Evolutionary conservation across 2,113 vertebrate species (phyloP).

Genomic region (Burhinus bistriatus): DNA sequence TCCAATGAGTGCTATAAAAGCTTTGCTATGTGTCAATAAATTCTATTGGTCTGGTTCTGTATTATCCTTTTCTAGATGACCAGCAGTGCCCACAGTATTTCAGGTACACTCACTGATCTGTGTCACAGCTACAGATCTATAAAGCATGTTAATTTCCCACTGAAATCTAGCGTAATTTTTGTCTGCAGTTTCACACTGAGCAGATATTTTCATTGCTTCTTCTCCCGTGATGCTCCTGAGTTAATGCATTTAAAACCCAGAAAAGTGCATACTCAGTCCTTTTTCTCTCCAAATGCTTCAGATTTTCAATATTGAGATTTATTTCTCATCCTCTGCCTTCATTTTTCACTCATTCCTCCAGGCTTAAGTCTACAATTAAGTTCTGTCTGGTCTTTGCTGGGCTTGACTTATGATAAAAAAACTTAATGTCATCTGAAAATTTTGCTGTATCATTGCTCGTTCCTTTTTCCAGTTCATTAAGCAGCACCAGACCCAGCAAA

Average conservation of each 20-base stretch:
- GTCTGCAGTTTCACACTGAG: not conserved
- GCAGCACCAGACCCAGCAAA: slow-evolving; percentile 2
- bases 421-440: not conserved
- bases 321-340: not conserved
- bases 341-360: not conserved
- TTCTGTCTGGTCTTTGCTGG: not conserved
- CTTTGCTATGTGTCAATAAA: not conserved
- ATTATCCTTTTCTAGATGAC: not conserved
- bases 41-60: not conserved
- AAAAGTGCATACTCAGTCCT: not conserved
- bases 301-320: not conserved
- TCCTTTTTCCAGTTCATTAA: slow-evolving; percentile 16
- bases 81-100: not conserved
- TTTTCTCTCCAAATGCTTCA: not conserved
- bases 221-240: not conserved
- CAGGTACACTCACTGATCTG: not conserved
- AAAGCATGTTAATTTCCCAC: not conserved
- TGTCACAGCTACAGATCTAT: not conserved
- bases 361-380: not conserved
- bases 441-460: slow-evolving; percentile 47
- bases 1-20: not conserved
- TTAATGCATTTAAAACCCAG: not conserved
- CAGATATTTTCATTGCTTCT: not conserved
- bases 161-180: not conserved
- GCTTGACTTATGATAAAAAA: not conserved